A percentile compares a stretch with the other conserved stretches of the same genome.
phyloP scores from a whole-genome alignment of 1,140 invertebrate species.

The Xylocopa sonorina region DNA sequence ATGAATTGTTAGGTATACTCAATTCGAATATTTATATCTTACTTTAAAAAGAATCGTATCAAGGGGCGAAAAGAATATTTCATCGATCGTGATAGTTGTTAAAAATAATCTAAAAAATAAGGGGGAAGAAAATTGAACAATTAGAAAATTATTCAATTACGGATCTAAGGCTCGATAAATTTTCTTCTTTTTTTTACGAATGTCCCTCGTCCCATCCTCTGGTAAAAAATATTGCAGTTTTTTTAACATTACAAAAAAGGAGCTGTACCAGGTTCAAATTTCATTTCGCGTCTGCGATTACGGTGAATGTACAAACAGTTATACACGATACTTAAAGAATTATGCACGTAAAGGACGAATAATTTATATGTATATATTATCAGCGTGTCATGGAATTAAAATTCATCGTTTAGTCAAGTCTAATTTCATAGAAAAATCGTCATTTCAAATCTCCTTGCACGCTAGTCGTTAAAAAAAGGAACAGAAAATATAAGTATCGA shows the following conservation, averaged over 20 bases:
- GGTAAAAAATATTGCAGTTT: conserved; percentile 81
- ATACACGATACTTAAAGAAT: conserved; percentile 18
- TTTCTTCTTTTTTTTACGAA: conserved; percentile 71
- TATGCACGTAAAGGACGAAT: conserved; percentile 26
- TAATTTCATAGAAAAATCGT: conserved; percentile 28
- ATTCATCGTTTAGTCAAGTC: conserved; percentile 34
- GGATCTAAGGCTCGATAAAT: conserved; percentile 72
- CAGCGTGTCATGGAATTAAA: conserved; percentile 31
- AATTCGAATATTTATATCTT: conserved; percentile 35
- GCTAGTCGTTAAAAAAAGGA: conserved; percentile 19
- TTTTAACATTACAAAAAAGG: conserved; percentile 73
- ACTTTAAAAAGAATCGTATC: conserved; percentile 16
- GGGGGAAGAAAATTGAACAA: conserved; percentile 66
- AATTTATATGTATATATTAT: too few relatives aligned
- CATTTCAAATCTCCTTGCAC: neutral
- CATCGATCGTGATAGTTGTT: conserved; percentile 38
- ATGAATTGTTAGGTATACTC: conserved; percentile 30
- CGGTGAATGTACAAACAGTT: conserved; percentile 67
- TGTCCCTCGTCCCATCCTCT: conserved; percentile 80
- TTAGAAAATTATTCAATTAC: conserved; percentile 67
- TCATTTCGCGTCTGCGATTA: conserved; percentile 71
- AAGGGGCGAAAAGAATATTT: conserved; percentile 2
- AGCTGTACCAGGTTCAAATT: conserved; percentile 69
- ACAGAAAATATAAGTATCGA: conserved; percentile 15
- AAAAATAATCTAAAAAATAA: conserved; percentile 70